Base-by-base conservation (phyloP, 2,113 vertebrate species). In the Equus przewalskii region DNA sequence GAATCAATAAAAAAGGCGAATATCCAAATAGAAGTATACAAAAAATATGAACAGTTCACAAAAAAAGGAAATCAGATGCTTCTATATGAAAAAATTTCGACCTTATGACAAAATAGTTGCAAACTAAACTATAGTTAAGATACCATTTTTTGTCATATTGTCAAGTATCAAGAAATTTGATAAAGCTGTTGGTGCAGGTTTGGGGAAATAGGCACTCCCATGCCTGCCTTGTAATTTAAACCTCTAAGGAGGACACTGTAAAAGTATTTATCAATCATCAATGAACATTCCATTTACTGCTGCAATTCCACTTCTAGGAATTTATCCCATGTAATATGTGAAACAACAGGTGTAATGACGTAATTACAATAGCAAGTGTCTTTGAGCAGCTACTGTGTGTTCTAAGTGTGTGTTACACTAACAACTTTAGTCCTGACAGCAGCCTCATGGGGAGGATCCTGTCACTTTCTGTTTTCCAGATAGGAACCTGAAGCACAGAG, bases 81-180 rank as follows among this genome's bases (percentile, higher is more conserved):
- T 93, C 41, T 67, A 5, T 76, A 46, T 78, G 65, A 73, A 94
- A 78, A 89, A 24, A 9, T 76, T 67, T 91, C 41, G 65, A 14
- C 2, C 18, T 88, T 58, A 69, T 3, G 75, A 69, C 64, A 96
- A 41, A 96, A 84, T 56, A 79, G 64, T 30, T 51, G 13, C 30
- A 84, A 88, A 87, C 26, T 69, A 49, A 82, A 69, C 75, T 72
- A 0, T 83, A 79, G 28, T 79, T 79, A 51, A 88, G n/a, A 33
- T 75, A 51, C 8, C 12, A n/a, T 22, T 79, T 97, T 93, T 94
- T 22, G 44, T 86, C 69, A 70, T 51, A 82, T 78, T 79, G 49
- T 86, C 12, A 90, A 33, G 28, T 76, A 72, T 26, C 46, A 96
- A 69, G 67, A 91, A 69, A 58, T 73, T 24, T 51, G 70, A 76